Percentiles rank a stretch among this genome's conserved stretches.
These are phyloP conservation scores for Delichon dasypus DNA, from an alignment of 2,797 vertebrate species.

Conservation along the genomic window DNA sequence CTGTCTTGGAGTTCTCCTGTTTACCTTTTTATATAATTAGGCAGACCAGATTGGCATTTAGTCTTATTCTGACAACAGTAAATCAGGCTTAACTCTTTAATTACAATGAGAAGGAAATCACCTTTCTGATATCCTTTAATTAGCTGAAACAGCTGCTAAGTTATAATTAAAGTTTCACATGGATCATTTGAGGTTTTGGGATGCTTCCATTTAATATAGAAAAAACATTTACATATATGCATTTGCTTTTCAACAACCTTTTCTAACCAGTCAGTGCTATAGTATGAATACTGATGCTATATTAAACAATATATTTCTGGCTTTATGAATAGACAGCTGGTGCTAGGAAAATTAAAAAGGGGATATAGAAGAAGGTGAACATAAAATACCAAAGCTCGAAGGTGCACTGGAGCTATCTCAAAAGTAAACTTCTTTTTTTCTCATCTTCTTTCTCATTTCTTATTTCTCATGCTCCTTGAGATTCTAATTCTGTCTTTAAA, in stretches of 20 bases:
- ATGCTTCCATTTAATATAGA: slow-evolving; percentile 79
- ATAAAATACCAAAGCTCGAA: slow-evolving; percentile 38
- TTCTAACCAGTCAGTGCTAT: slow-evolving; percentile 60
- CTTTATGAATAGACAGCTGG: slow-evolving; percentile 57
- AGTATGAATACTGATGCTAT: slow-evolving; percentile 62
- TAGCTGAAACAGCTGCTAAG: slow-evolving; percentile 82
- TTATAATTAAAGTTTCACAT: slow-evolving; percentile 83
- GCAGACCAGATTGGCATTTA: slow-evolving; percentile 76
- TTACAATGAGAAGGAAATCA: slow-evolving; percentile 79
- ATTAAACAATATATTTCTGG: slow-evolving; percentile 54
- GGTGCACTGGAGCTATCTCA: slow-evolving; percentile 25
- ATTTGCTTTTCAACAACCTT: slow-evolving; percentile 71
- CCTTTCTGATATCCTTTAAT: slow-evolving; percentile 79
- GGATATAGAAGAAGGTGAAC: slow-evolving; percentile 18
- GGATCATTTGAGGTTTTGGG: slow-evolving; percentile 80
- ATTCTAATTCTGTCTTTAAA: background rate
- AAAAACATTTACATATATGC: slow-evolving; percentile 75
- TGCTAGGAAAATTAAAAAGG: slow-evolving; percentile 54
- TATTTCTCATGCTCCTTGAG: background rate
- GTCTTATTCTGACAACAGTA: slow-evolving; percentile 77
- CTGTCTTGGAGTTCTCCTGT: slow-evolving; percentile 62
- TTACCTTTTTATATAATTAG: slow-evolving; percentile 74
- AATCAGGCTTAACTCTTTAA: slow-evolving; percentile 84
- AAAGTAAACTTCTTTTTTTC: slow-evolving; percentile 21
- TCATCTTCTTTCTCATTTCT: background rate